Conservation (phyloP, 2,113 vertebrate genomes). For the Siniperca knerii region DNA sequence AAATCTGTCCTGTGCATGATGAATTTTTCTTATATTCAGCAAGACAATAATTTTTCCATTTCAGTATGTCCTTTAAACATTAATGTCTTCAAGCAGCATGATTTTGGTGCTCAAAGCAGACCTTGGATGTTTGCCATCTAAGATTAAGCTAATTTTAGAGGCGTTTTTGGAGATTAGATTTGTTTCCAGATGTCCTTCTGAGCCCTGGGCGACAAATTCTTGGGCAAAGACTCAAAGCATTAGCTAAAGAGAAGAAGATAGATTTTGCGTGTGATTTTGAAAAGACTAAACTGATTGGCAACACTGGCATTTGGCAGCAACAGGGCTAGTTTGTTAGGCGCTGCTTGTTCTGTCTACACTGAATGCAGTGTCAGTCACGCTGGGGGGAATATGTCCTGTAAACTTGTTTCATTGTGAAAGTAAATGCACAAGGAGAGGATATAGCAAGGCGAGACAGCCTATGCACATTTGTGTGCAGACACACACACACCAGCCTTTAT, state of each 20-base stretch:
- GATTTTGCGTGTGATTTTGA: constrained; percentile 57
- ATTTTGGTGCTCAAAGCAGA: constrained; percentile 2
- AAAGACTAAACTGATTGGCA: constrained; percentile 70
- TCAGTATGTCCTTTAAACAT: background rate
- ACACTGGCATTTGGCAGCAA: constrained; percentile 61
- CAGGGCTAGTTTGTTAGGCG: constrained; percentile 40
- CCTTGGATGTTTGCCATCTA: constrained; percentile 52
- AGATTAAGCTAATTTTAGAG: constrained; percentile 59
- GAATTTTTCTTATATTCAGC: background rate
- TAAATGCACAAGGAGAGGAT: constrained; percentile 27
- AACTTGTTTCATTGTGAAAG: constrained; percentile 41
- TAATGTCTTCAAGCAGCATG: background rate
- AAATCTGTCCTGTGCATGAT: background rate
- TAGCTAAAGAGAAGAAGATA: constrained; percentile 27
- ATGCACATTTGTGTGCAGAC: constrained; percentile 3
- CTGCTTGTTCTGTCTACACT: constrained; percentile 37
- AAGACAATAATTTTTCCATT: background rate
- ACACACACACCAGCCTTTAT: constrained; percentile 25
- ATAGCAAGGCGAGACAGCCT: constrained; percentile 12
- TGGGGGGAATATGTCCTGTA: constrained; percentile 15
- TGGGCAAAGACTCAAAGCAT: constrained; percentile 49
- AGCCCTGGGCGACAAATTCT: constrained; percentile 16
- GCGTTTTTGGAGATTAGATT: constrained; percentile 63
- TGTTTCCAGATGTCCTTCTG: constrained; percentile 69
- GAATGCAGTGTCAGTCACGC: constrained; percentile 27